phyloP scores from a whole-genome alignment of 2,888 invertebrate genomes.

The Petrophora chlorosata region DNA sequence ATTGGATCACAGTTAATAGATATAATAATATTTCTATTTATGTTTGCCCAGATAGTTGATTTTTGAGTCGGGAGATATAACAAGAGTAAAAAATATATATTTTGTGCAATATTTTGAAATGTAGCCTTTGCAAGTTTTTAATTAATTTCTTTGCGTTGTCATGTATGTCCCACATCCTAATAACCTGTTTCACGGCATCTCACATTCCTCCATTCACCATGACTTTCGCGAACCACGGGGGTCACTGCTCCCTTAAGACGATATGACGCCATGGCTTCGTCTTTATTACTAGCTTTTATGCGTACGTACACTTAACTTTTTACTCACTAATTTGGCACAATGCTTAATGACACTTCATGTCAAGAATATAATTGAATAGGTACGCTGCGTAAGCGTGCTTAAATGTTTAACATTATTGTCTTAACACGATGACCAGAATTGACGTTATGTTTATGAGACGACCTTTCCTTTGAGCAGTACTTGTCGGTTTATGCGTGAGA shows the following conservation, averaged over 20 bases:
- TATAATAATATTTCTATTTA: no score
- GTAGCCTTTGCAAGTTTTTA: not conserved
- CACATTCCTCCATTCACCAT: constrained; percentile 39
- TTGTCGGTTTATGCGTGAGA: no score
- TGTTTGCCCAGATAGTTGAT: no score
- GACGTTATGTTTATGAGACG: constrained; percentile 15
- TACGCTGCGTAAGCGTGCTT: constrained; percentile 9
- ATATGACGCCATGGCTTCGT: constrained; percentile 51
- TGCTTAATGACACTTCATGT: constrained; percentile 5
- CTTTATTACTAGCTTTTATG: constrained; percentile 43
- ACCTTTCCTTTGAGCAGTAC: no score
- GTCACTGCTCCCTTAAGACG: constrained; percentile 66
- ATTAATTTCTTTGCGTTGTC: constrained; percentile 9
- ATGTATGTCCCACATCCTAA: constrained; percentile 31
- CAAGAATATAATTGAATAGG: constrained; percentile 16
- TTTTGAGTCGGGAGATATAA: no score
- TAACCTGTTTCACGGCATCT: constrained; percentile 30
- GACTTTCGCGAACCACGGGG: constrained; percentile 52
- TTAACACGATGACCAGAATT: constrained; percentile 7
- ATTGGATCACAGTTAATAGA: no score
- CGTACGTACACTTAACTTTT: constrained; percentile 21
- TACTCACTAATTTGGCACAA: constrained; percentile 14
- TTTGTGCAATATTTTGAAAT: no score
- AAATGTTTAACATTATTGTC: constrained; percentile 10
- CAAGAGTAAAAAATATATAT: no score